A percentile compares a stretch with the other conserved stretches of the same genome.
phyloP scores from a whole-genome alignment of 2,797 vertebrate genomes.

The Sebastes cheni region DNA sequence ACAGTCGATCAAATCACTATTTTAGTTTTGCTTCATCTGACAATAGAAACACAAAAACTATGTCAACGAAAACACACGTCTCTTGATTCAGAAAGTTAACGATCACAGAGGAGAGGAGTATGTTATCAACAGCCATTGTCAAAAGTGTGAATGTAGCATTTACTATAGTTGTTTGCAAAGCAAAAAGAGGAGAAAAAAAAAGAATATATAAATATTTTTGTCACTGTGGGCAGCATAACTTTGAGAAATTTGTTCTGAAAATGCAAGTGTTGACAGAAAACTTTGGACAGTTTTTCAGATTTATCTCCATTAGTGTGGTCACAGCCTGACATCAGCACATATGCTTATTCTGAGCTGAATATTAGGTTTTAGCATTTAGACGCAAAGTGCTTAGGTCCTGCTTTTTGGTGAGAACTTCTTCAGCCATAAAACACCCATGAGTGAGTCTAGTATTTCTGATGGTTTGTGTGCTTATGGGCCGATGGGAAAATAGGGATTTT shows the following conservation, averaged over 20 bases:
- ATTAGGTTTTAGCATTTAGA: neutral
- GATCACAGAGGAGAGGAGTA: constrained; percentile 1
- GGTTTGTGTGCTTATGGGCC: neutral
- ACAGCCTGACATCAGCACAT: constrained; percentile 24
- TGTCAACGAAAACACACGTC: neutral
- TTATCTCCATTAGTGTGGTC: constrained; percentile 7
- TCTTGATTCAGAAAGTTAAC: neutral
- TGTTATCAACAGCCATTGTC: neutral
- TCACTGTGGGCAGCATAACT: neutral
- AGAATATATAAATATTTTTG: neutral
- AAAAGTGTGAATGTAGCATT: neutral
- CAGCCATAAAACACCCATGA: neutral
- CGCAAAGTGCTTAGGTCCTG: constrained; percentile 1
- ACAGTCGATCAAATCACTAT: constrained; percentile 1
- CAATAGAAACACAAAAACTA: neutral
- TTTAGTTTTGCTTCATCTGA: neutral
- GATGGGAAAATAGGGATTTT: neutral
- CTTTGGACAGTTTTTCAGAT: neutral
- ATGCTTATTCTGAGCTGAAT: neutral
- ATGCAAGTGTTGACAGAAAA: constrained; percentile 1
- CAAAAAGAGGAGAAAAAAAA: neutral
- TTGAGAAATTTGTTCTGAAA: neutral
- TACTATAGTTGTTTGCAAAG: neutral
- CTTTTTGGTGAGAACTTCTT: constrained; percentile 5
- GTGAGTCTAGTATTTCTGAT: neutral